A percentile compares a stretch with the other conserved stretches of the same genome.
These are phyloP conservation scores for Bubo scandiacus DNA, from an alignment of 2,113 vertebrate species.

Conservation along the genomic window DNA sequence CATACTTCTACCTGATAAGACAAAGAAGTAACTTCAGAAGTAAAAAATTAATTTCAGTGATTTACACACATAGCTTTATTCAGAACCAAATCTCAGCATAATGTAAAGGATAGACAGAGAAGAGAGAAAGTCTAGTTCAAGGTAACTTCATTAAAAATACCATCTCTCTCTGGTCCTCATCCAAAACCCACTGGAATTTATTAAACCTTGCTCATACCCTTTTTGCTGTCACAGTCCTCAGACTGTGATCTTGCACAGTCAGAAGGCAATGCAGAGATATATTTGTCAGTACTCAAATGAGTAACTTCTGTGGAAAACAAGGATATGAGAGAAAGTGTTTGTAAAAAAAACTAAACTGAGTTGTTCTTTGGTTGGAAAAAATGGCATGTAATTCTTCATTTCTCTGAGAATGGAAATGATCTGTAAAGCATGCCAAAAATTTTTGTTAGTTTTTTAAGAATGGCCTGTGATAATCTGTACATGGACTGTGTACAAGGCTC, in stretches of 20 bases:
- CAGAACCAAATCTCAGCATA: background rate
- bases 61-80: background rate
- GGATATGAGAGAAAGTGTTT: background rate
- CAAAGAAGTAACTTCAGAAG: background rate
- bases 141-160: background rate
- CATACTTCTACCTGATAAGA: background rate
- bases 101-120: background rate
- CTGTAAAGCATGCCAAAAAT: background rate
- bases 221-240: background rate
- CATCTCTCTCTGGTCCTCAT: background rate
- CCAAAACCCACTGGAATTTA: background rate
- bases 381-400: background rate
- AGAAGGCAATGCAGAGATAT: background rate
- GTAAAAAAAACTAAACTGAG: background rate
- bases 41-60: background rate
- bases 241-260: background rate
- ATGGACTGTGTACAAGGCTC: background rate
- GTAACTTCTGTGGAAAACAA: background rate
- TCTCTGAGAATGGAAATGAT: background rate
- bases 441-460: background rate
- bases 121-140: background rate
- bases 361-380: background rate
- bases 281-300: background rate
- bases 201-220: background rate
- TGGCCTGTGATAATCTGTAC: background rate